Evolutionary conservation across 2,113 vertebrate genomes (phyloP).

Genomic region (Xerus inauris): DNA sequence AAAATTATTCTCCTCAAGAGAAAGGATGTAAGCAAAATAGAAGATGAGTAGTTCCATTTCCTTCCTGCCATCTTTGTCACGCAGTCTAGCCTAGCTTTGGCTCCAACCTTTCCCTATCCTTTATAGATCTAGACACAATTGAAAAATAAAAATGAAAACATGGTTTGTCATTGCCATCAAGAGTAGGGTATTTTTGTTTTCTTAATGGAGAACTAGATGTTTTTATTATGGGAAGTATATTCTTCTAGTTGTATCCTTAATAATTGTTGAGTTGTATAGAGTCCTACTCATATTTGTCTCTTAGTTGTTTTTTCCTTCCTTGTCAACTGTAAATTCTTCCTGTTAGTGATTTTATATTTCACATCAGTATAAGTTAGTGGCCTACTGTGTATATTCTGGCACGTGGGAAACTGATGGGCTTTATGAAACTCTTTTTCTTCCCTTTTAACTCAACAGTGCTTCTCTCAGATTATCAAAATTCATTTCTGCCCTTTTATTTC

Average conservation of each 20-base stretch:
- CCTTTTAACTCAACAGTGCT: neutral
- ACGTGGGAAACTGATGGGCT: neutral
- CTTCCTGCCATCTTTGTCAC: neutral
- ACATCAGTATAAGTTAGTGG: neutral
- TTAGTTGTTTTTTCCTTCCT: conserved; percentile 22
- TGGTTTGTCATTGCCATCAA: neutral
- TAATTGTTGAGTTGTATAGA: neutral
- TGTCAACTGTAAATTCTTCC: neutral
- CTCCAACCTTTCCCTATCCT: neutral
- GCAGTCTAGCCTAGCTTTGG: neutral
- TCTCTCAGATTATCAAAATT: conserved; percentile 9
- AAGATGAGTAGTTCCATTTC: neutral
- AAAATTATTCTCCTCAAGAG: conserved; percentile 12
- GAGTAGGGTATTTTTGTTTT: too few relatives aligned
- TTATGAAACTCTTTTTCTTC: neutral
- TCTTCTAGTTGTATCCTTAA: neutral
- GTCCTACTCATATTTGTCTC: neutral
- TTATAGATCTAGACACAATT: conserved; percentile 28
- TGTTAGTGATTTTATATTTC: neutral
- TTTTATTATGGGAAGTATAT: neutral
- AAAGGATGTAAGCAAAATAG: neutral
- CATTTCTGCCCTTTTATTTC: neutral
- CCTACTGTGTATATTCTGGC: neutral
- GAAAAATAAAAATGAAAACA: neutral
- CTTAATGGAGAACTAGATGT: neutral